phyloP scores from a whole-genome alignment of 2,888 invertebrate species.

The Dasypogon diadema region DNA sequence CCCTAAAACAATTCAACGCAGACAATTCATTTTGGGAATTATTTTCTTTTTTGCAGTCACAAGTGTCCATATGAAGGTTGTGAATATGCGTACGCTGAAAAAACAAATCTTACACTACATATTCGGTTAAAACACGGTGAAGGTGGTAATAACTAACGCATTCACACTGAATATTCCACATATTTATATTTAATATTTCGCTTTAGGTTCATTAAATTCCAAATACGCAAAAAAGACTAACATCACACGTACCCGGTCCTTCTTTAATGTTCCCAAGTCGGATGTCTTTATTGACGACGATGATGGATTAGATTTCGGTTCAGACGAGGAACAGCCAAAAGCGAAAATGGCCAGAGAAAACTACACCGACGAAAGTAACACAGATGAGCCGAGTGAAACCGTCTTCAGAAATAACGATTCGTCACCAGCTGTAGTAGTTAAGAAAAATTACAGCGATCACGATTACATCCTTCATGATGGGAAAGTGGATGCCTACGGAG shows the following conservation, averaged over 20 bases:
- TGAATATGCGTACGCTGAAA: constrained; percentile 42
- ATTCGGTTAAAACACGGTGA: constrained; percentile 45
- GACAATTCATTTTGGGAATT: neutral
- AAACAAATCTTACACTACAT: constrained; percentile 52
- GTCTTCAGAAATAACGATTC: neutral
- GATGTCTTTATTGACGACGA: constrained; percentile 53
- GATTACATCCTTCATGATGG: constrained; percentile 52
- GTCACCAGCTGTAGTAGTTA: constrained; percentile 38
- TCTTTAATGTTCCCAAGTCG: neutral
- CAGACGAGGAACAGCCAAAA: constrained; percentile 41
- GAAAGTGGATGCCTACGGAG: constrained; percentile 44
- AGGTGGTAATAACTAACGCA: constrained; percentile 1
- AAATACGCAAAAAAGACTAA: no score
- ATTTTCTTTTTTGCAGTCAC: constrained; percentile 36
- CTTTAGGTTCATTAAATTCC: no score
- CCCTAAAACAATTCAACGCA: neutral
- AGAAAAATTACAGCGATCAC: constrained; percentile 51
- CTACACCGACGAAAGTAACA: neutral
- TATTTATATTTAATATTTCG: neutral
- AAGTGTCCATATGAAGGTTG: constrained; percentile 52
- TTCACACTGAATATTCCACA: neutral
- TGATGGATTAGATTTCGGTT: constrained; percentile 52
- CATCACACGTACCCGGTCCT: neutral
- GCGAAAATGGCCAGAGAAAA: neutral
- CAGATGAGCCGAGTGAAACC: neutral